phyloP scores from a whole-genome alignment of 2,888 invertebrate genomes.

The Serrognathus titanus region DNA sequence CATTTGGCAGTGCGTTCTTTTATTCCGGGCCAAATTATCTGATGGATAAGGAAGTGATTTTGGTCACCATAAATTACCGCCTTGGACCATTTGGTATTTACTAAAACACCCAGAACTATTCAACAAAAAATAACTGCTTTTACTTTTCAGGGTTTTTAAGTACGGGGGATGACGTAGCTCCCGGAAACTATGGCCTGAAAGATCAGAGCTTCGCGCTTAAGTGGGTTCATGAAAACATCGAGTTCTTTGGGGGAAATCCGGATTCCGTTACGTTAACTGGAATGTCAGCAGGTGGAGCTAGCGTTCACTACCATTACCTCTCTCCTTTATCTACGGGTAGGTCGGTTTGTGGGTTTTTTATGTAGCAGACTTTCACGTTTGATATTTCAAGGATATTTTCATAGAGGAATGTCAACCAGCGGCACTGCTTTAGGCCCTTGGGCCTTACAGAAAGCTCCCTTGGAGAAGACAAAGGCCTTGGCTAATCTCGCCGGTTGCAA shows the following conservation, averaged over 20 bases:
- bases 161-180: conserved; percentile 61
- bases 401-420: conserved; percentile 63
- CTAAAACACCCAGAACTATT: not conserved
- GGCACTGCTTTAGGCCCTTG: conserved; percentile 60
- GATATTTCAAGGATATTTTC: conserved; percentile 49
- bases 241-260: conserved; percentile 65
- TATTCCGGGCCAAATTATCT: conserved; percentile 53
- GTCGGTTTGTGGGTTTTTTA: not conserved
- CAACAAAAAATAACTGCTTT: not conserved
- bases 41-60: conserved; percentile 60
- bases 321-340: conserved; percentile 53
- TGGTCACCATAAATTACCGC: conserved; percentile 65
- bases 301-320: conserved; percentile 67
- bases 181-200: conserved; percentile 68
- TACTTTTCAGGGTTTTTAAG: conserved; percentile 61
- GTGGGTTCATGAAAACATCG: conserved; percentile 65
- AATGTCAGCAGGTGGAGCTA: conserved; percentile 67
- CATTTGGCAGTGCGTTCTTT: conserved; percentile 57
- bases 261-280: conserved; percentile 63
- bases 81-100: conserved; percentile 59
- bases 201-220: conserved; percentile 65
- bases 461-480: conserved; percentile 57
- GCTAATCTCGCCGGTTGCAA: conserved; percentile 61
- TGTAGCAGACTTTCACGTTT: not conserved
- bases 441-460: conserved; percentile 52